Evolutionary conservation across 2,797 vertebrate species (phyloP).

Genomic region (Pagetopsis macropterus): DNA sequence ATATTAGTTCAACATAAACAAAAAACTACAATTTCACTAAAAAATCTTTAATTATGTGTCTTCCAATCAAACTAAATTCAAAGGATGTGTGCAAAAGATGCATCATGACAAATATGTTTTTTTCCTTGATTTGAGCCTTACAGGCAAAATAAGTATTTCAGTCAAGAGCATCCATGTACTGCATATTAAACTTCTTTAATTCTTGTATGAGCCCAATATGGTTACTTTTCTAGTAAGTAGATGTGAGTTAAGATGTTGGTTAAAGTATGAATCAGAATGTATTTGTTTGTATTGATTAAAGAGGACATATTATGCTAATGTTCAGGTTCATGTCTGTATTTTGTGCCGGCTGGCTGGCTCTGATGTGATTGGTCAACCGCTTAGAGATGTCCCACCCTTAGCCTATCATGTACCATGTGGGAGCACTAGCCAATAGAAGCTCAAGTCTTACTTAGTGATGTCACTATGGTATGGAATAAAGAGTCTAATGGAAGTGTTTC

Average conservation of each 20-base stretch:
- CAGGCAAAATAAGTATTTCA: constrained; percentile 2
- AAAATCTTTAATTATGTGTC: background rate
- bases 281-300: background rate
- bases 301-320: too few species aligned
- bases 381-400: too few species aligned
- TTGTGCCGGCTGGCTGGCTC: too few species aligned
- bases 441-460: too few species aligned
- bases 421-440: too few species aligned
- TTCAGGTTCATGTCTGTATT: too few species aligned
- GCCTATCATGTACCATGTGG: too few species aligned
- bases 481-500: too few species aligned
- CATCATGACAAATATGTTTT: background rate
- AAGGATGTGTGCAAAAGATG: background rate
- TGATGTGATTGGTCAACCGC: too few species aligned
- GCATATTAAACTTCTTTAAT: background rate
- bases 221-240: background rate
- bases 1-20: background rate
- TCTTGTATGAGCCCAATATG: background rate
- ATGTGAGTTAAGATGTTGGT: background rate
- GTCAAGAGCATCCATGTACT: background rate
- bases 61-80: background rate
- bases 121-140: background rate
- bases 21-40: background rate
- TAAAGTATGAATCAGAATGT: background rate
- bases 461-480: too few species aligned